Evolutionary conservation across 2,888 invertebrate species (phyloP).

Genomic region (Schizaphis graminum): DNA sequence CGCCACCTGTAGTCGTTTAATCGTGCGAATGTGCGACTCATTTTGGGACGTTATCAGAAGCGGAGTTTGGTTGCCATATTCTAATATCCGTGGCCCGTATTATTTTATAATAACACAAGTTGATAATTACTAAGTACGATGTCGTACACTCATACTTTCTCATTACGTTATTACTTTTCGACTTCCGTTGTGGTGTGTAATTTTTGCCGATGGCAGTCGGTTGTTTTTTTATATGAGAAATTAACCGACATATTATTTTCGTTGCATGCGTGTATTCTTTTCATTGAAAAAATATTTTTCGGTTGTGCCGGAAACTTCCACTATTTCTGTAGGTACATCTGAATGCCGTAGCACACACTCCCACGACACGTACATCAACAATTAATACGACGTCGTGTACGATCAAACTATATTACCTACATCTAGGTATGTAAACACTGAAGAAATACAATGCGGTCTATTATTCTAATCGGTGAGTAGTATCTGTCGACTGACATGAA

Average conservation of each 20-base stretch:
- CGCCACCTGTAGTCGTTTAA: too few relatives aligned
- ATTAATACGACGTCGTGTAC: not conserved
- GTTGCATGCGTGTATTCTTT: not conserved
- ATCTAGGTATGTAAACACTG: not conserved
- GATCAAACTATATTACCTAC: constrained; percentile 37
- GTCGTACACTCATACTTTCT: not conserved
- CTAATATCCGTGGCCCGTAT: too few relatives aligned
- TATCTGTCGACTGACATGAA: not conserved
- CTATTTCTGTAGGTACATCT: not conserved
- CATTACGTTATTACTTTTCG: not conserved
- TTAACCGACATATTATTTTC: not conserved
- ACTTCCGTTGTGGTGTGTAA: not conserved
- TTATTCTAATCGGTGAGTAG: constrained; percentile 41
- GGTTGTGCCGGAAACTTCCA: not conserved
- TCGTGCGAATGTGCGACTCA: too few relatives aligned
- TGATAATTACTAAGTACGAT: not conserved
- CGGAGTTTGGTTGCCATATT: too few relatives aligned
- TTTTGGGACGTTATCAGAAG: too few relatives aligned
- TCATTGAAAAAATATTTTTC: not conserved
- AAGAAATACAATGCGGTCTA: constrained; percentile 31
- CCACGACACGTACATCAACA: not conserved
- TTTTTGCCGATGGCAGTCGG: not conserved
- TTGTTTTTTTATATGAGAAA: not conserved
- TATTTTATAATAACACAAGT: not conserved
- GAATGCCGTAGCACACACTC: not conserved